Conservation (phyloP, 2,888 invertebrate species). For the Calameuta pallipes region DNA sequence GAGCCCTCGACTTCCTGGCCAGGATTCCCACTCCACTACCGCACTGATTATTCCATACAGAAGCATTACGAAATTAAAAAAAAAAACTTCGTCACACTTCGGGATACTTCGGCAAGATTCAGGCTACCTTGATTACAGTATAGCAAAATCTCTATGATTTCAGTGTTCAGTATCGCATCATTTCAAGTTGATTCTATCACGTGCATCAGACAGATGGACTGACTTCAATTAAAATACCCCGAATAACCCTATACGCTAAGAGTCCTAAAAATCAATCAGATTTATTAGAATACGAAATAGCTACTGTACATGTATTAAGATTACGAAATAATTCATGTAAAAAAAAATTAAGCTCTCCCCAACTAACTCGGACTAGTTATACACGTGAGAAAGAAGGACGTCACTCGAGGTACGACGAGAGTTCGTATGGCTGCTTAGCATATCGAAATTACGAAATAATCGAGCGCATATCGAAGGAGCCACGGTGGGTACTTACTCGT, state of each 20-base stretch:
- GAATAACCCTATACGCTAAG: neutral
- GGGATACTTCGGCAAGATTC: neutral
- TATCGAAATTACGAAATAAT: conserved; percentile 65
- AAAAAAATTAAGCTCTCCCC: neutral
- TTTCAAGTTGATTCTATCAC: neutral
- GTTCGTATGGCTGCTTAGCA: conserved; percentile 42
- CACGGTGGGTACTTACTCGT: conserved; percentile 23
- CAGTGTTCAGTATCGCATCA: neutral
- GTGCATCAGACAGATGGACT: too few species aligned
- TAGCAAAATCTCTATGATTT: neutral
- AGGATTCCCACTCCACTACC: neutral
- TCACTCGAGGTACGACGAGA: neutral
- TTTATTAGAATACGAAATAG: neutral
- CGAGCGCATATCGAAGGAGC: conserved; percentile 59
- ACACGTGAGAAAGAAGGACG: neutral
- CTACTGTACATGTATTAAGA: neutral
- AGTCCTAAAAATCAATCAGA: neutral
- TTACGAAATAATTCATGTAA: neutral
- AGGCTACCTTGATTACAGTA: neutral
- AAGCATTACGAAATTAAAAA: neutral
- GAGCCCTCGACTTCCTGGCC: conserved; percentile 10
- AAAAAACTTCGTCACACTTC: neutral
- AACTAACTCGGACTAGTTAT: neutral
- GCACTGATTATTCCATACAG: neutral
- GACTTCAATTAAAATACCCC: neutral